A percentile compares a stretch with the other conserved stretches of the same genome.
phyloP scores from a whole-genome alignment of 2,113 vertebrate genomes.

The Macquaria ambigua region DNA sequence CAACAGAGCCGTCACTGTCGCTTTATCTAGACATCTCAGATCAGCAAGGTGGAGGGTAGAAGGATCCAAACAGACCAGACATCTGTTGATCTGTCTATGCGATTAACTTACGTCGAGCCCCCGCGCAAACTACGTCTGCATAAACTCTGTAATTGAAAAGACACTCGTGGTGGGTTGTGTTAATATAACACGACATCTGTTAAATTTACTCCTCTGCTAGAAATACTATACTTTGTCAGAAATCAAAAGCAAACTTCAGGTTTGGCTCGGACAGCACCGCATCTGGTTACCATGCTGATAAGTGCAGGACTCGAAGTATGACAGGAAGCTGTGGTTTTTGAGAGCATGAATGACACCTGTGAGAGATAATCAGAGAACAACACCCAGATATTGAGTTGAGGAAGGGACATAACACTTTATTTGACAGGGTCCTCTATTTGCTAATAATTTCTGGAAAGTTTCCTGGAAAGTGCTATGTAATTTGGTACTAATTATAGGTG shows the following conservation, averaged over 20 bases:
- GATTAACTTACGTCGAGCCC: constrained; percentile 9
- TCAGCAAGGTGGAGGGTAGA: constrained; percentile 28
- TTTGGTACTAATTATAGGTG: not conserved
- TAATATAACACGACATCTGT: constrained; percentile 49
- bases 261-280: constrained; percentile 2
- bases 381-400: not conserved
- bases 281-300: not conserved
- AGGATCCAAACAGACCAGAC: constrained; percentile 19
- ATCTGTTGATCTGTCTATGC: constrained; percentile 28
- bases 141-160: constrained; percentile 44
- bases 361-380: constrained; percentile 3
- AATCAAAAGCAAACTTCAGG: constrained; percentile 27
- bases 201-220: constrained; percentile 25
- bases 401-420: not conserved
- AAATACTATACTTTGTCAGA: constrained; percentile 45
- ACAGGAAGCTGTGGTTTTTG: not conserved
- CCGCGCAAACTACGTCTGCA: constrained; percentile 1
- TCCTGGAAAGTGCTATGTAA: not conserved
- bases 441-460: not conserved
- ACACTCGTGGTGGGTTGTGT: constrained; percentile 16
- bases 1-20: constrained; percentile 39
- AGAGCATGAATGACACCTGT: not conserved
- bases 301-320: not conserved
- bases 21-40: constrained; percentile 32
- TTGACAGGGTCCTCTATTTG: not conserved